Evolutionary conservation across 2,888 invertebrate species (phyloP).

Genomic region (Minunthozetes semirufus): DNA sequence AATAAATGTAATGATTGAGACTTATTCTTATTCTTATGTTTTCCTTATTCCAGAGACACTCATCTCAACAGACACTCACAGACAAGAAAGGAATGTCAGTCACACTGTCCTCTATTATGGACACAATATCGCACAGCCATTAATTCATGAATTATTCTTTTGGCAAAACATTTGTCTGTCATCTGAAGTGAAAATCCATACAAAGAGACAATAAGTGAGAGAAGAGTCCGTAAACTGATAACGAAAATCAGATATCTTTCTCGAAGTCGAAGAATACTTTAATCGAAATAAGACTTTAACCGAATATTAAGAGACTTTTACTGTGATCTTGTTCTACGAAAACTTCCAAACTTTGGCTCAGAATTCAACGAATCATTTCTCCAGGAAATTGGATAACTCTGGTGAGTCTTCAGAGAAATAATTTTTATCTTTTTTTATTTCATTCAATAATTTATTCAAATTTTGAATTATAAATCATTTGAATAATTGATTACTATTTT

Average conservation of each 20-base stretch:
- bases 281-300: too few species aligned
- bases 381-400: too few species aligned
- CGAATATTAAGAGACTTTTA: too few species aligned
- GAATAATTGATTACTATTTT: too few species aligned
- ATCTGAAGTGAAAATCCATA: not conserved
- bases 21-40: constrained; percentile 11
- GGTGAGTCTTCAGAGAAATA: too few species aligned
- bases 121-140: not conserved
- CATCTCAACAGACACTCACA: constrained; percentile 4
- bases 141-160: constrained; percentile 29
- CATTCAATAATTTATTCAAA: too few species aligned
- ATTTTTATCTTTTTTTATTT: too few species aligned
- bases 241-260: not conserved
- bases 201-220: not conserved
- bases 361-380: too few species aligned
- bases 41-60: not conserved
- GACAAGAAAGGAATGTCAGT: constrained; percentile 5
- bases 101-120: constrained; percentile 19
- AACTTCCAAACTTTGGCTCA: too few species aligned
- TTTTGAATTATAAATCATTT: too few species aligned
- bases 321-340: too few species aligned
- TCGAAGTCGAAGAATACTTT: too few species aligned
- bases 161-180: not conserved
- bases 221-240: not conserved
- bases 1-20: not conserved